A percentile compares a stretch with the other conserved stretches of the same genome.
Evolutionary conservation across 92 coral and sea anemone species (phyloP).

Genomic region (Ricordea florida): DNA sequence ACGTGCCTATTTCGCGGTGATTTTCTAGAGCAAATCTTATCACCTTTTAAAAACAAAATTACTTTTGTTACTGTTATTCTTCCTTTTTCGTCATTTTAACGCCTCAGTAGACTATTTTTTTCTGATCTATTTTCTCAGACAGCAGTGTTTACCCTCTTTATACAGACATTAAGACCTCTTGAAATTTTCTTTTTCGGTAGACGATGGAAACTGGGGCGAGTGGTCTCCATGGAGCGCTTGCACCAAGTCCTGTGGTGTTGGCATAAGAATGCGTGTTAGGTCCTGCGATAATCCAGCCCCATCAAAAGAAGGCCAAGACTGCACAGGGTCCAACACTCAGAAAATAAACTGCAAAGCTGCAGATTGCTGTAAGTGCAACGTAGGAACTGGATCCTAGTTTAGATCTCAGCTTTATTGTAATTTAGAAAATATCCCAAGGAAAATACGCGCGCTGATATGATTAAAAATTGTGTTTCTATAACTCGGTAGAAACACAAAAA

Average conservation of each 20-base stretch:
- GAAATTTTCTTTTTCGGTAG: background rate
- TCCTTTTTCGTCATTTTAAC: too few species aligned
- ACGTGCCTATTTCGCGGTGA: too few species aligned
- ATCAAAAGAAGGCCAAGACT: slow-evolving; percentile 58
- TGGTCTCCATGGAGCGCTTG: slow-evolving; percentile 84
- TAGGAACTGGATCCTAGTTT: background rate
- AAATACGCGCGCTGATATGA: background rate
- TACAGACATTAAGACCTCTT: background rate
- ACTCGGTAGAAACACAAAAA: too few species aligned
- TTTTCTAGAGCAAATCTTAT: too few species aligned
- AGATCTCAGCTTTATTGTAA: too few species aligned
- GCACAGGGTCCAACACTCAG: slow-evolving; percentile 61
- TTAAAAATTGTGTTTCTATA: background rate
- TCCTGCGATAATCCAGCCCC: slow-evolving; percentile 78
- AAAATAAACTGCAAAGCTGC: slow-evolving; percentile 59
- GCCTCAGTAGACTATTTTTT: too few species aligned
- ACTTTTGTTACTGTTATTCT: too few species aligned
- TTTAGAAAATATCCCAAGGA: too few species aligned
- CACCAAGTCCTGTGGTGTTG: slow-evolving; percentile 77
- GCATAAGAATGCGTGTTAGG: slow-evolving; percentile 65
- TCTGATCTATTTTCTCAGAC: too few species aligned
- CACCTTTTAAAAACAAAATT: too few species aligned
- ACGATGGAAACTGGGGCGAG: slow-evolving; percentile 82
- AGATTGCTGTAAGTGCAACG: slow-evolving; percentile 78
- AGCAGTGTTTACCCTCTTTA: background rate